These are phyloP conservation scores for Drosophila seguyi DNA, from an alignment of 1,140 invertebrate genomes.

Conservation along the genomic window DNA sequence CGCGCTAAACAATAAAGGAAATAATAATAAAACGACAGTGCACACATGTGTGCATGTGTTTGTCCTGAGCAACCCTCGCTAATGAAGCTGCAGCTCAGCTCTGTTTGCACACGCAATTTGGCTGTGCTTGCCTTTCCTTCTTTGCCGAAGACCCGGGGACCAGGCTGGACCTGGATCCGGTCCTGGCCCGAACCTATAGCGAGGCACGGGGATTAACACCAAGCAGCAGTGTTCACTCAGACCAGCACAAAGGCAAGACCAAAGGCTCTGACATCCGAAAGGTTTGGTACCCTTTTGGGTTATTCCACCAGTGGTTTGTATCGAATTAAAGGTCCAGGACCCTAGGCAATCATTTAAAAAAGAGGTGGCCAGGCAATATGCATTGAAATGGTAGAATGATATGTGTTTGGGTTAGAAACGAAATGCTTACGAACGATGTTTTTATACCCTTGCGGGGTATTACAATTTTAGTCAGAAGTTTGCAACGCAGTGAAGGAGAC, in stretches of 20 bases:
- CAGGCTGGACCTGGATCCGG: slow-evolving; percentile 16
- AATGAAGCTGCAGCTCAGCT: slow-evolving; percentile 71
- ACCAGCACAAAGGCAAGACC: neutral
- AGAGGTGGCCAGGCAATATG: neutral
- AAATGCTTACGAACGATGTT: too few relatives aligned
- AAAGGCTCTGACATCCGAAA: neutral
- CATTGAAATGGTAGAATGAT: neutral
- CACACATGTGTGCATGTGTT: slow-evolving; percentile 53
- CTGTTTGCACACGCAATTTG: slow-evolving; percentile 59
- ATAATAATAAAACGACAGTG: slow-evolving; percentile 79
- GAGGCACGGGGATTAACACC: slow-evolving; percentile 41
- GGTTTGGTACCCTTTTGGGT: neutral
- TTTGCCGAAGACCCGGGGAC: slow-evolving; percentile 8
- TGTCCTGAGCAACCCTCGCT: slow-evolving; percentile 52
- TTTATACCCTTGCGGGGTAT: too few relatives aligned
- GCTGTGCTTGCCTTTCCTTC: slow-evolving; percentile 23
- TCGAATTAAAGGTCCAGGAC: neutral
- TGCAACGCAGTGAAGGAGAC: too few relatives aligned
- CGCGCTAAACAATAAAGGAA: slow-evolving; percentile 82
- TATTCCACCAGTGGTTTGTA: neutral
- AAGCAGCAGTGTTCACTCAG: slow-evolving; percentile 7
- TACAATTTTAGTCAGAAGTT: too few relatives aligned
- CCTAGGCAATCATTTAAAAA: neutral
- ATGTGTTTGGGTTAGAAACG: neutral
- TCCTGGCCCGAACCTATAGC: slow-evolving; percentile 5